phyloP scores from a whole-genome alignment of 2,888 invertebrate species.

The Drosophila formosana region DNA sequence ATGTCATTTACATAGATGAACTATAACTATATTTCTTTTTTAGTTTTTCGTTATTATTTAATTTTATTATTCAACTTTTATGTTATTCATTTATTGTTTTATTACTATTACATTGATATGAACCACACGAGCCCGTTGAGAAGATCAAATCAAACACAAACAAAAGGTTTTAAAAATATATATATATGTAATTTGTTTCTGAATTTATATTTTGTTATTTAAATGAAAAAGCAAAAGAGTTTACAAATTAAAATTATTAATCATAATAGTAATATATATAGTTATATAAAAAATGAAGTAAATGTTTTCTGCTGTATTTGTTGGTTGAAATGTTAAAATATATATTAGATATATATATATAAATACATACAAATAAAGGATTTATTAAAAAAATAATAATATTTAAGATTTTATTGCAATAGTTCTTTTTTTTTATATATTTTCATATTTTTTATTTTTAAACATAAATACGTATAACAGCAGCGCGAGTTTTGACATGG shows the following conservation, averaged over 20 bases:
- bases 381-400: conserved; percentile 18
- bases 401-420: conserved; percentile 29
- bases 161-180: conserved; percentile 32
- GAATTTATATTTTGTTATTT: conserved; percentile 22
- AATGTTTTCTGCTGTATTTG: conserved; percentile 19
- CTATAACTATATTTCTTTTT: conserved; percentile 40
- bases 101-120: conserved; percentile 60
- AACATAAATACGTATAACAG: conserved; percentile 57
- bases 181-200: conserved; percentile 28
- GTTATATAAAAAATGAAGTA: conserved; percentile 35
- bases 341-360: conserved; percentile 17
- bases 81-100: conserved; percentile 12
- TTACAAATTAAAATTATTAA: conserved; percentile 42
- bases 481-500: conserved; percentile 54
- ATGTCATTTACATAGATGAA: conserved; percentile 43
- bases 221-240: conserved; percentile 28
- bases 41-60: conserved; percentile 14
- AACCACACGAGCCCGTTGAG: conserved; percentile 53
- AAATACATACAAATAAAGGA: conserved; percentile 22
- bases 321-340: conserved; percentile 23
- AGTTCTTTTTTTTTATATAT: conserved; percentile 11
- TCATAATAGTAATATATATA: conserved; percentile 31
- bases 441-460: conserved; percentile 25
- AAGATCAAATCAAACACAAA: conserved; percentile 29
- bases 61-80: conserved; percentile 12